phyloP scores from a whole-genome alignment of 2,797 vertebrate genomes.

The Hydrophis major region DNA sequence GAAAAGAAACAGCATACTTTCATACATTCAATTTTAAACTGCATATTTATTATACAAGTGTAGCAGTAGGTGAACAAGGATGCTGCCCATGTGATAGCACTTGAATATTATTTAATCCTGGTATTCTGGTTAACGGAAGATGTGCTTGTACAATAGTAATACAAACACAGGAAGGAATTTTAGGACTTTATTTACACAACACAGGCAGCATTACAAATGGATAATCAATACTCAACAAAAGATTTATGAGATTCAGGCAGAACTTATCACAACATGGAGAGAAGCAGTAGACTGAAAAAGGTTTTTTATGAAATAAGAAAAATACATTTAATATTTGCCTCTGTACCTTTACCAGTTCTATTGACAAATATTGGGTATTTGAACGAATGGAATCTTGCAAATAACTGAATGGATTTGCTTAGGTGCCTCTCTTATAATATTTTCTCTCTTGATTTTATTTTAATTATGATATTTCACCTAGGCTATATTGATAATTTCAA shows the following conservation, averaged over 20 bases:
- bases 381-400: background rate
- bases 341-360: background rate
- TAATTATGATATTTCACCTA: background rate
- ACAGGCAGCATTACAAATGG: background rate
- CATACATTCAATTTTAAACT: constrained; percentile 2
- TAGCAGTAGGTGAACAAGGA: background rate
- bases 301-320: background rate
- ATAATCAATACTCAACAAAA: background rate
- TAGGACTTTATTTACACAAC: background rate
- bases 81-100: background rate
- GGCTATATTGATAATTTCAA: background rate
- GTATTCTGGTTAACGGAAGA: constrained; percentile 34
- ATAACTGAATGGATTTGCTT: background rate
- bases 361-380: background rate
- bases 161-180: background rate
- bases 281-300: background rate
- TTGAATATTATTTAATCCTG: constrained; percentile 32
- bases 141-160: constrained; percentile 17
- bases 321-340: background rate
- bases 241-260: background rate
- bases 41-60: constrained; percentile 5
- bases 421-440: background rate
- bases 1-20: background rate
- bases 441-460: background rate
- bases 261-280: background rate